These are phyloP conservation scores for Cygnus buccinator DNA, from an alignment of 2,113 vertebrate genomes.

Conservation along the genomic window DNA sequence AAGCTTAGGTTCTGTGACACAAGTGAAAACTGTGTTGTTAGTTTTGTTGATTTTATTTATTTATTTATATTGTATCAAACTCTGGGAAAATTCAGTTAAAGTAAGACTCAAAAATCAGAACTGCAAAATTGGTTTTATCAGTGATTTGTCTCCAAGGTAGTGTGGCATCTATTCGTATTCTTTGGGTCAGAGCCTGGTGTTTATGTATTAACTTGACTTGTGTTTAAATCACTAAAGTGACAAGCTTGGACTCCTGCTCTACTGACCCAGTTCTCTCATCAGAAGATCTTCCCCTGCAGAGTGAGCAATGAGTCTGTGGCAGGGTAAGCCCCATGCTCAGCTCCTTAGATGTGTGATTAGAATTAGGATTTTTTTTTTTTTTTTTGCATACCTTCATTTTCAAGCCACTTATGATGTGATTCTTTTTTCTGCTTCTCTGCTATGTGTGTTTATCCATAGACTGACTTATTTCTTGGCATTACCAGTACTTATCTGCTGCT, in stretches of 20 bases:
- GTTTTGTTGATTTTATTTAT: background rate
- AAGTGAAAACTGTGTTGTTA: background rate
- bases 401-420: background rate
- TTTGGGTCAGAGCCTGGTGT: background rate
- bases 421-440: background rate
- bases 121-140: background rate
- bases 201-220: background rate
- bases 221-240: background rate
- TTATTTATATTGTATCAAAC: background rate
- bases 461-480: background rate
- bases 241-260: background rate
- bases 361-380: background rate
- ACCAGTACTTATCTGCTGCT: background rate
- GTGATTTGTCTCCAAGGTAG: background rate
- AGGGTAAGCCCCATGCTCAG: background rate
- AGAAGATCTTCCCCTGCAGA: background rate
- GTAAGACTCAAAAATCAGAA: background rate
- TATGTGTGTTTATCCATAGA: background rate
- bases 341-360: background rate
- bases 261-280: slow-evolving; percentile 30
- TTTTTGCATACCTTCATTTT: background rate
- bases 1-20: background rate
- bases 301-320: accelerated
- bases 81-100: background rate
- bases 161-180: background rate